phyloP scores from a whole-genome alignment of 1,140 invertebrate genomes.

The Drosophila bocki region DNA sequence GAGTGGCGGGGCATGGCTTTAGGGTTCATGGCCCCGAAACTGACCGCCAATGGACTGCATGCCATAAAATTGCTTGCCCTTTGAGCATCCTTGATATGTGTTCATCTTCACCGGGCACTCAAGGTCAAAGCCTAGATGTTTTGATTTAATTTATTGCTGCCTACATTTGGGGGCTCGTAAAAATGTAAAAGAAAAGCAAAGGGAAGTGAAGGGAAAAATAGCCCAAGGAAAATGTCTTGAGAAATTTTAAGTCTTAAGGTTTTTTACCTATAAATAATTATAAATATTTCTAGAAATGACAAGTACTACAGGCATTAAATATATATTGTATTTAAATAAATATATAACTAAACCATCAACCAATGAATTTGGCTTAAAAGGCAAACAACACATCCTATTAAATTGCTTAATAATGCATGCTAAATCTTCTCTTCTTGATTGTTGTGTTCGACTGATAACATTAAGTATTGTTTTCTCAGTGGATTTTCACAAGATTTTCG shows the following conservation, averaged over 20 bases:
- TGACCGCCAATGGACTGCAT: constrained; percentile 62
- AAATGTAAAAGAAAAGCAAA: constrained; percentile 16
- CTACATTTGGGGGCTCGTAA: constrained; percentile 64
- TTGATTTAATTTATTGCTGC: constrained; percentile 83
- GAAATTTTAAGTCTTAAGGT: not conserved
- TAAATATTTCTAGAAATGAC: not conserved
- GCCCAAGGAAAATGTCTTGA: constrained; percentile 2
- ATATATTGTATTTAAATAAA: not conserved
- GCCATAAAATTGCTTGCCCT: constrained; percentile 36
- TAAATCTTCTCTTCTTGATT: constrained; percentile 10
- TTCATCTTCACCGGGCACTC: constrained; percentile 23
- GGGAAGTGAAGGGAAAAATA: too few species aligned
- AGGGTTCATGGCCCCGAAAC: constrained; percentile 65
- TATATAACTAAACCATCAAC: not conserved
- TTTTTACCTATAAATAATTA: not conserved
- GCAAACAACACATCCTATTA: not conserved
- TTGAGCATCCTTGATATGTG: constrained; percentile 55
- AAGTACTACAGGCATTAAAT: too few species aligned
- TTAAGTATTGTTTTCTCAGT: constrained; percentile 9
- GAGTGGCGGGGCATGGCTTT: constrained; percentile 16
- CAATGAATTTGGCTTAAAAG: too few species aligned
- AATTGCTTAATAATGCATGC: constrained; percentile 18
- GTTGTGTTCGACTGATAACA: not conserved
- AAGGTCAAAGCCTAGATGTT: constrained; percentile 80
- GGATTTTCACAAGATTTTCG: constrained; percentile 9